These are phyloP conservation scores for Aphidius colemani DNA, from an alignment of 2,888 invertebrate genomes.

Conservation along the genomic window DNA sequence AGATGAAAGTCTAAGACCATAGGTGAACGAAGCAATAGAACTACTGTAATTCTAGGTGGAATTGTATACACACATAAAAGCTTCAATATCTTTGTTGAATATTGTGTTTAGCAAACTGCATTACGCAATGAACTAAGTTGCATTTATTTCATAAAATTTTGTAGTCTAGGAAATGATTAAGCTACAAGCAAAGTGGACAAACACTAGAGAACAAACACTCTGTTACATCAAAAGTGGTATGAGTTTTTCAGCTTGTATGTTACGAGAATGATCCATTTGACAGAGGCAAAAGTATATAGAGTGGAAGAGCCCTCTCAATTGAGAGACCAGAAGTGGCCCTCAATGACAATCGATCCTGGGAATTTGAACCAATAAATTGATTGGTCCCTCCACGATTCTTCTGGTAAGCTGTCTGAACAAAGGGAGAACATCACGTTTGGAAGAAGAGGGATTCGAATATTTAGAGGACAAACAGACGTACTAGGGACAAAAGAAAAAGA, in stretches of 20 bases:
- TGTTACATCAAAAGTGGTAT: neutral
- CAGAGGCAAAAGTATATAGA: slow-evolving; percentile 24
- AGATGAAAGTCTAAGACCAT: neutral
- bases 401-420: slow-evolving; percentile 10
- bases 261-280: slow-evolving; percentile 37
- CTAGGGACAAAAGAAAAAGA: no score
- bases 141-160: slow-evolving; percentile 24
- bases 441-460: slow-evolving; percentile 3
- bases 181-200: neutral
- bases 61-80: slow-evolving; percentile 3
- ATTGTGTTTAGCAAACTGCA: slow-evolving; percentile 43
- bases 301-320: no score
- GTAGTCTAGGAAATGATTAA: slow-evolving; percentile 15
- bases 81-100: slow-evolving; percentile 28
- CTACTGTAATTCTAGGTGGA: slow-evolving; percentile 37
- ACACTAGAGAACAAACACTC: slow-evolving; percentile 12
- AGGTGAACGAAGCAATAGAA: slow-evolving; percentile 26
- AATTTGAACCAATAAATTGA: slow-evolving; percentile 20
- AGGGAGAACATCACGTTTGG: slow-evolving; percentile 7
- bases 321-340: neutral
- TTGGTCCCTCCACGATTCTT: neutral
- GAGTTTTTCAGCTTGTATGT: slow-evolving; percentile 10
- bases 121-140: slow-evolving; percentile 33
- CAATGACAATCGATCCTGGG: slow-evolving; percentile 11
- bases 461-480: no score